These are phyloP conservation scores for Lutjanus erythropterus DNA, from an alignment of 2,113 vertebrate species.

Conservation along the genomic window DNA sequence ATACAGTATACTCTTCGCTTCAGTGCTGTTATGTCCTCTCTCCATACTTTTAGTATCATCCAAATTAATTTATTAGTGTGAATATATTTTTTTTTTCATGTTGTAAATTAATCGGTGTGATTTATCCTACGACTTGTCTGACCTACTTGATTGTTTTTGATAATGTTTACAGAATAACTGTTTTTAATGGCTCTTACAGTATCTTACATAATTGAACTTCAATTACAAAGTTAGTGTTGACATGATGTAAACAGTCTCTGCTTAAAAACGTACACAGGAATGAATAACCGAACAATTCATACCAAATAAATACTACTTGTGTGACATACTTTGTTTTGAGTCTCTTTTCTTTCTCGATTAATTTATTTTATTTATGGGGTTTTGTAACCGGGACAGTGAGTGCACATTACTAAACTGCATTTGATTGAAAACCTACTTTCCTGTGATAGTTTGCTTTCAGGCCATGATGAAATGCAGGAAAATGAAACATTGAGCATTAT, in stretches of 20 bases:
- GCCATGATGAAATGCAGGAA: not conserved
- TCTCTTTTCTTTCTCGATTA: constrained; percentile 1
- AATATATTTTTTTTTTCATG: constrained; percentile 35
- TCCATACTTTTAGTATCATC: constrained; percentile 31
- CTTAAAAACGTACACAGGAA: constrained; percentile 31
- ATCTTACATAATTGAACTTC: constrained; percentile 33
- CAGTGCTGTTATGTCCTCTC: constrained; percentile 28
- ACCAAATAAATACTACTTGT: constrained; percentile 72
- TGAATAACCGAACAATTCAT: constrained; percentile 27
- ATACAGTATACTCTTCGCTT: constrained; percentile 32
- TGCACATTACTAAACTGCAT: not conserved
- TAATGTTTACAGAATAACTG: constrained; percentile 60
- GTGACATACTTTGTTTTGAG: constrained; percentile 6
- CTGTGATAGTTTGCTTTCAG: not conserved
- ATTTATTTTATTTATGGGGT: not conserved
- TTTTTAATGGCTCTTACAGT: constrained; percentile 55
- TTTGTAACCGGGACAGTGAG: not conserved
- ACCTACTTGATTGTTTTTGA: constrained; percentile 65
- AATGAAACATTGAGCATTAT: too few species aligned
- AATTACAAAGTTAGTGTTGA: constrained; percentile 38
- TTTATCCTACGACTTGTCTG: constrained; percentile 46
- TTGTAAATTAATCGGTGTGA: constrained; percentile 52
- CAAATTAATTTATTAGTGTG: constrained; percentile 74
- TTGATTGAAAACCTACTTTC: not conserved
- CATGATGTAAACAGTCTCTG: constrained; percentile 46